Evolutionary conservation across 2,113 vertebrate species (phyloP).

Genomic region (Litocranius walleri): DNA sequence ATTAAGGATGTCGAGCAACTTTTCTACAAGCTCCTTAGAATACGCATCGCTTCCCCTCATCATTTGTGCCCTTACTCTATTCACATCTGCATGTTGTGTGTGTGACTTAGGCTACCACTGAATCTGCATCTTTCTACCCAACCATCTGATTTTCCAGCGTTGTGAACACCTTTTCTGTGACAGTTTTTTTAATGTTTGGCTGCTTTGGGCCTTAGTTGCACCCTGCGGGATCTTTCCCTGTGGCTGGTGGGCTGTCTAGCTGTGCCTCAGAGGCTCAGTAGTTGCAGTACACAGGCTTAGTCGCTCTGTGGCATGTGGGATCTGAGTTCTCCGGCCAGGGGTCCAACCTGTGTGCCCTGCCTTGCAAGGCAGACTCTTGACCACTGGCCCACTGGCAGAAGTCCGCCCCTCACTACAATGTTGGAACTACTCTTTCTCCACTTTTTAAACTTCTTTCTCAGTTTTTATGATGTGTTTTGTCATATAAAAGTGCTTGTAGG

Average conservation of each 20-base stretch:
- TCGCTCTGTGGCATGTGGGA: background rate
- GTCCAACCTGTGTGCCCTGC: background rate
- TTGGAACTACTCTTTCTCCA: background rate
- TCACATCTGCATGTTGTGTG: background rate
- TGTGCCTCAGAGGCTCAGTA: background rate
- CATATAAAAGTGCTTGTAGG: background rate
- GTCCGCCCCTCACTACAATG: background rate
- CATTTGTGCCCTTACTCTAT: background rate
- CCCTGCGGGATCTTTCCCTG: background rate
- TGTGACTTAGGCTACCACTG: background rate
- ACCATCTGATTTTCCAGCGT: background rate
- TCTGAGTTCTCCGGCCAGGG: background rate
- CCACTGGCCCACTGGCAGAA: background rate
- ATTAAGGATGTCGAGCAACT: background rate
- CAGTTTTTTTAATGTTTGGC: rapidly evolving
- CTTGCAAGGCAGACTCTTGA: background rate
- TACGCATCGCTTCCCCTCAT: background rate
- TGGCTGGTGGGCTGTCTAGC: background rate
- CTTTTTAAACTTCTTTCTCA: background rate
- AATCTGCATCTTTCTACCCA: background rate
- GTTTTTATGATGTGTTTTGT: background rate
- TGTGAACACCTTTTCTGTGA: background rate
- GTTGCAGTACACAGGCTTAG: background rate
- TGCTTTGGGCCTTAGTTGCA: background rate
- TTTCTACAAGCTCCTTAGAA: background rate